These are phyloP conservation scores for Hypena proboscidalis DNA, from an alignment of 2,888 invertebrate species.

Conservation along the genomic window DNA sequence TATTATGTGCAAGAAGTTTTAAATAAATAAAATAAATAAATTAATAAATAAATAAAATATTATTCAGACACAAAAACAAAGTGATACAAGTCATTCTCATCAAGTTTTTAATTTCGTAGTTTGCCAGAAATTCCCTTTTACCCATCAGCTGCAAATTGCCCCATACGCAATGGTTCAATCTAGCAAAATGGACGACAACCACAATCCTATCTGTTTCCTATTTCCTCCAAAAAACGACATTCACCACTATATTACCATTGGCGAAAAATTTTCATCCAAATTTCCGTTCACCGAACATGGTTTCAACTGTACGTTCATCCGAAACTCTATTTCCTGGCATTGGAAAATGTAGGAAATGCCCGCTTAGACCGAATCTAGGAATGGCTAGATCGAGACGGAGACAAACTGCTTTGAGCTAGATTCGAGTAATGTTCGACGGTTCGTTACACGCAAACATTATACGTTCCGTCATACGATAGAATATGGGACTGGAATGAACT, in stretches of 20 bases:
- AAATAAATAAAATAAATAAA: too few relatives aligned
- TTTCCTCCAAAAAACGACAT: constrained; percentile 14
- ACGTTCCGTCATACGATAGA: constrained; percentile 6
- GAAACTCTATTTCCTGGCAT: constrained; percentile 40
- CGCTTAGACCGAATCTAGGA: constrained; percentile 17
- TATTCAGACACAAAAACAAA: too few relatives aligned
- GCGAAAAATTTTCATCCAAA: constrained; percentile 22
- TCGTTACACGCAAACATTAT: constrained; percentile 12
- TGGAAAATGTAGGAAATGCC: constrained; percentile 36
- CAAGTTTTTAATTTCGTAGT: too few relatives aligned
- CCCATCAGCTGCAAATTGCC: background rate
- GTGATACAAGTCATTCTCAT: too few relatives aligned
- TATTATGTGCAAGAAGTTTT: too few relatives aligned
- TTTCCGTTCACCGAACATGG: constrained; percentile 15
- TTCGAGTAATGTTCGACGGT: constrained; percentile 8
- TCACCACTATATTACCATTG: constrained; percentile 3
- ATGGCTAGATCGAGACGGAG: constrained; percentile 22
- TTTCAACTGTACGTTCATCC: constrained; percentile 29
- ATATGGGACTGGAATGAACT: background rate
- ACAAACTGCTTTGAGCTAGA: constrained; percentile 21
- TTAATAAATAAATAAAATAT: too few relatives aligned
- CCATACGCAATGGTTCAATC: background rate
- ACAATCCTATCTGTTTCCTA: constrained; percentile 6
- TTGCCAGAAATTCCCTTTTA: too few relatives aligned
- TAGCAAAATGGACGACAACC: background rate